Base-by-base conservation (phyloP, 2,797 vertebrate species). In the Sciaenops ocellatus region DNA sequence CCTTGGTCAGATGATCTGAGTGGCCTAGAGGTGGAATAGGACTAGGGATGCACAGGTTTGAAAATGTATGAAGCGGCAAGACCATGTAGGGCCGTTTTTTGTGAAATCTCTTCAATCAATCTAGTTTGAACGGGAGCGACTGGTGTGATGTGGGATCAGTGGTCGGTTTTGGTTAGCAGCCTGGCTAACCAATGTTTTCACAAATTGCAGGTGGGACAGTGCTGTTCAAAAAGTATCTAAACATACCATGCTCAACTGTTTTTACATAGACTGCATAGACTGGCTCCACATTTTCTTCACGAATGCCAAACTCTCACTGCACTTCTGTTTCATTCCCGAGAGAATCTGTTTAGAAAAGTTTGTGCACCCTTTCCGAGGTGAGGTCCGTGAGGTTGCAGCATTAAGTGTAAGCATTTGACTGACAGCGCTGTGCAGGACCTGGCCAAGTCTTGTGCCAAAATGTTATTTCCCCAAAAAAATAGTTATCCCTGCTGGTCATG, bases 331-430 rank as follows among this genome's bases (percentile, higher is more conserved):
- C 6, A 28, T 50, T 73, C 54, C 78, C 3, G 0, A 34, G 62
- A 46, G 51, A 22, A 18, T 46, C 48, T 34, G 64, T 80, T 46
- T 47, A 9, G 18, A 42, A 64, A 78, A 12, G 38, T 75, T 69
- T 71, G 34, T 71, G 16, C 66, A 5, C n/a, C 55, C n/a, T 76
- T 34, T 69, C 61, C 52, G 61, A 50, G n/a, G n/a, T n/a, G n/a
- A n/a, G n/a, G n/a, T n/a, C 61, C 30, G 1, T 63, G 42, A 64
- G 34, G 34, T 38, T 38, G 34, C 8, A 38, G 42, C 30, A 52
- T 82, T 84, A 47, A 68, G 41, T 66, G 64, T 41, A 12, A 74
- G 47, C 67, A 2, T 71, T 18, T 79, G 79, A 84, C 16, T 64
- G 85, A 82, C 79, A 65, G 79, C 76, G 0, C 41, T 0, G 30